Percentiles rank a stretch among this genome's conserved stretches.
phyloP scores from a whole-genome alignment of 2,888 invertebrate genomes.

The Phalera bucephala region DNA sequence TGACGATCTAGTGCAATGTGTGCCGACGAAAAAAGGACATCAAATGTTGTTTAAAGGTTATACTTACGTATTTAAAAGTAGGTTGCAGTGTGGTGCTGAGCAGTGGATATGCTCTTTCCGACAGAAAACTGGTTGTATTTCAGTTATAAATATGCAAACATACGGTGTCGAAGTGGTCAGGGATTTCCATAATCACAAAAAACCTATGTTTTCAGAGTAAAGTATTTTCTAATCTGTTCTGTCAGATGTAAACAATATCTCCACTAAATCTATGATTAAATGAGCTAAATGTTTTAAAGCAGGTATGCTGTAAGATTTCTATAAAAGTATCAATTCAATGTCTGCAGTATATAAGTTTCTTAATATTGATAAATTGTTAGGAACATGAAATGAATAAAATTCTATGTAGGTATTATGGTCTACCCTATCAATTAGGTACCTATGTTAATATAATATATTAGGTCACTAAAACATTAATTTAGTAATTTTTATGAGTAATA shows the following conservation, averaged over 20 bases:
- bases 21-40: slow-evolving; percentile 73
- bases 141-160: slow-evolving; percentile 72
- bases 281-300: too few relatives aligned
- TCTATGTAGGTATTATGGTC: too few relatives aligned
- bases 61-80: slow-evolving; percentile 72
- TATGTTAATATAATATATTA: too few relatives aligned
- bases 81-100: slow-evolving; percentile 71
- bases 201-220: slow-evolving; percentile 68
- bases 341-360: too few relatives aligned
- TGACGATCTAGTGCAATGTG: slow-evolving; percentile 72
- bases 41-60: slow-evolving; percentile 74
- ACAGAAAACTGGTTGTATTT: slow-evolving; percentile 77
- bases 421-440: too few relatives aligned
- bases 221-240: slow-evolving; percentile 4
- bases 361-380: too few relatives aligned
- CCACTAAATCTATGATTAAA: too few relatives aligned
- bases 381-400: too few relatives aligned
- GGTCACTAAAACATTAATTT: too few relatives aligned
- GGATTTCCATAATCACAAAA: slow-evolving; percentile 75
- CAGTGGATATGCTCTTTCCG: slow-evolving; percentile 75
- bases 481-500: too few relatives aligned
- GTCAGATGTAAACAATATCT: slow-evolving; percentile 2
- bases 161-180: slow-evolving; percentile 71
- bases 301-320: too few relatives aligned
- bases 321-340: too few relatives aligned